These are phyloP conservation scores for Stenopsyche tienmushanensis DNA, from an alignment of 1,140 invertebrate species.

Conservation along the genomic window DNA sequence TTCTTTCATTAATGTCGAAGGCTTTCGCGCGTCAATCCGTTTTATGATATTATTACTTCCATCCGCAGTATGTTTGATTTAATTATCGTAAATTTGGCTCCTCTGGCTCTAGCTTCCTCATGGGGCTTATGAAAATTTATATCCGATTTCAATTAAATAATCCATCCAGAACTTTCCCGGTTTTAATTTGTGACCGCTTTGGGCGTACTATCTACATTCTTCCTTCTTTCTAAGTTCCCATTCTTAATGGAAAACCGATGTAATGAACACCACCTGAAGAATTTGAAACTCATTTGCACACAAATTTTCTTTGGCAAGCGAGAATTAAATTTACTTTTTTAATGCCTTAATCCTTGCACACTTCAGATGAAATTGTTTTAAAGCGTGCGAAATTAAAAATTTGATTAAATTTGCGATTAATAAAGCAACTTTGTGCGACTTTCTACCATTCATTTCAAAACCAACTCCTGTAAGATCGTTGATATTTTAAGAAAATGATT, in stretches of 20 bases:
- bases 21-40: too few species aligned
- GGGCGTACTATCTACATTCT: neutral
- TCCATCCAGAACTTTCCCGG: neutral
- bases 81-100: neutral
- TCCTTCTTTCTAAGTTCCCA: slow-evolving; percentile 1
- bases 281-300: slow-evolving; percentile 14
- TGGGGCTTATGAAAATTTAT: slow-evolving; percentile 1
- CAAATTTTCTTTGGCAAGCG: neutral
- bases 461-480: too few species aligned
- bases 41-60: too few species aligned
- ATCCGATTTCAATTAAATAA: slow-evolving; percentile 19
- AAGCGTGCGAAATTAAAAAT: too few species aligned
- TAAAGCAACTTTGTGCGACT: too few species aligned
- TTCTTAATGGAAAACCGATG: slow-evolving; percentile 22
- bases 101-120: neutral
- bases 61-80: too few species aligned
- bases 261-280: slow-evolving; percentile 8
- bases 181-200: slow-evolving; percentile 15
- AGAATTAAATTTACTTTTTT: neutral
- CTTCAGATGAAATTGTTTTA: too few species aligned
- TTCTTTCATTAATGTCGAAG: too few species aligned
- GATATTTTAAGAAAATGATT: too few species aligned
- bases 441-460: too few species aligned
- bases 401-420: too few species aligned
- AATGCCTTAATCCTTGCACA: too few species aligned